phyloP scores from a whole-genome alignment of 2,113 vertebrate species.

The Channa maculata region DNA sequence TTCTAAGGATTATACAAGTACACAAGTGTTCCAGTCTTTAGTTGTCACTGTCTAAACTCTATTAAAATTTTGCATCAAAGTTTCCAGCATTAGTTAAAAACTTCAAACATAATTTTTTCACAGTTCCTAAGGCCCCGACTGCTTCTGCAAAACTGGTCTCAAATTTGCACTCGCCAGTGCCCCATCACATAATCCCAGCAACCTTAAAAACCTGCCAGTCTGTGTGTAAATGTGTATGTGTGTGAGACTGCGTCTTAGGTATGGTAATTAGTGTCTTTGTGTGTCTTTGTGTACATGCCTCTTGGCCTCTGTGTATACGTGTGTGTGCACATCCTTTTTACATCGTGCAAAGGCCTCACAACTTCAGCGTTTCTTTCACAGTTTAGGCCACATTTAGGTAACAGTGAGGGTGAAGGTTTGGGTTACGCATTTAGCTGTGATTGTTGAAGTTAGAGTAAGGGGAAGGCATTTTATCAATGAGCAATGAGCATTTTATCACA shows the following conservation, averaged over 20 bases:
- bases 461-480: too few relatives aligned
- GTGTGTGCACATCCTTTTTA: neutral
- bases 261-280: conserved; percentile 52
- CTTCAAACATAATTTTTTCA: too few relatives aligned
- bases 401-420: too few relatives aligned
- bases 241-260: conserved; percentile 7
- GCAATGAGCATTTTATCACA: too few relatives aligned
- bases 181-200: conserved; percentile 15
- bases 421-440: too few relatives aligned
- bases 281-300: conserved; percentile 31
- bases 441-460: too few relatives aligned
- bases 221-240: conserved; percentile 12
- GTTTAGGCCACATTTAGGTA: too few relatives aligned
- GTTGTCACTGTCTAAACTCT: too few relatives aligned
- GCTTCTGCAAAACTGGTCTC: neutral
- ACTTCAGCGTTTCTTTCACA: too few relatives aligned
- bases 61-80: neutral
- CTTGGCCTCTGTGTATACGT: neutral
- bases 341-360: too few relatives aligned
- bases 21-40: too few relatives aligned
- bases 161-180: neutral
- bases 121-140: neutral
- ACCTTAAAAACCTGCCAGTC: conserved; percentile 13
- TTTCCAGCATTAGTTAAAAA: neutral
- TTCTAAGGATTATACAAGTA: too few relatives aligned